Base-by-base conservation (phyloP, 1,140 invertebrate species). In the Meloidogyne hapla region DNA sequence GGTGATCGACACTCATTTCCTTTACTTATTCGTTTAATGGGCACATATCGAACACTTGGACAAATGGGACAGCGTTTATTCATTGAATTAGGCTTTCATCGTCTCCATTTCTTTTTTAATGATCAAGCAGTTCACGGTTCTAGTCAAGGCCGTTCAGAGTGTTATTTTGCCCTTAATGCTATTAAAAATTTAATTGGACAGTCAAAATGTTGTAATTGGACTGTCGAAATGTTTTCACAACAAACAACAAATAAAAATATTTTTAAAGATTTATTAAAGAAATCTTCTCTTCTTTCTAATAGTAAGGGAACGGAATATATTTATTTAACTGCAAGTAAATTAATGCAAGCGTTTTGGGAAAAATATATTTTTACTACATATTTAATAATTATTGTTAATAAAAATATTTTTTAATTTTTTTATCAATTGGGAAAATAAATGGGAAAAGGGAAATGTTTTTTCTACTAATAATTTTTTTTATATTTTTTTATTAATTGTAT, bases 21-120 rank as follows among this genome's bases (percentile, higher is more conserved):
- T 1, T 91, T 93, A 0, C 88, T 96, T 13, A 95, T 93, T 0
- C 90, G 94, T 48, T 91, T 95, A 88, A 94, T 93, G 89, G 93
- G 93, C 0, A 92, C 92, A 61, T 92, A 94, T 88, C 90, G 89
- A 69, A 91, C 92, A 83, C 90, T 93, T 2, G 92, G 92, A 6
- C 81, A 88, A 45, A 92, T 93, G 15, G 89, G 94, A 1, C 87
- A 89, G 1, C 88, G 91, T 56, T 91, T 94, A 15, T 86, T 92
- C 1, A 87, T 89, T 83, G 90, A 90, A 40, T 93, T 93, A 84
- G 90, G 91, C 13, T 94, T 93, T 93, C 42, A 71, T 13, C 68
- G 75, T 25, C 78, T 87, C 61, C 81, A 91, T 3, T 90, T 93
- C 79, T 87, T 93, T 15, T 93, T 91, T 84, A 91, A 92, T 87